Evolutionary conservation across 2,888 invertebrate species (phyloP), one percentile per base, ranked within the genome.

Genomic region (Drosophila robusta): DNA sequence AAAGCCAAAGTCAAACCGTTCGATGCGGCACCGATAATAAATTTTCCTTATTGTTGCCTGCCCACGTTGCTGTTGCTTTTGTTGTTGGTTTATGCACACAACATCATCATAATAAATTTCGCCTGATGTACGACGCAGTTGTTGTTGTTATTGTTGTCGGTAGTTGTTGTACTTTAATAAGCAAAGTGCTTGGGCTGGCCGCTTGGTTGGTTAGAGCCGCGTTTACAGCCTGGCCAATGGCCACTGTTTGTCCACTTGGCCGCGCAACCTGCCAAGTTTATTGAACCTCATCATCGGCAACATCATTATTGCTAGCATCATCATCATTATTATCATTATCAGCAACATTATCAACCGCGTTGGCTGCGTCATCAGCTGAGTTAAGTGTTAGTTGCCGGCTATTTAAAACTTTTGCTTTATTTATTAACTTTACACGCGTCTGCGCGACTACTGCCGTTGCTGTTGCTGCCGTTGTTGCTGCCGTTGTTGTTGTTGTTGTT

Each of bases 21-120:
- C 83, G 86, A 84, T 84, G 84, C 84, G 66, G 75, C 77, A 70
- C 75, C 83, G 88, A 84, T 84, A 86, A 84, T 84, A 83, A 83
- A 83, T 83, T 83, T 83, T 73, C 70, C 85, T 78, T 87, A 83
- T 83, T 82, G 82, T 84, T 87, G 78, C 47, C 71, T 80, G 73
- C 61, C 71, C 78, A 76, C 63, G 60, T 54, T 50, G 52, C 52
- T 38, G 52, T 16, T 47, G 29, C 44, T 65, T 56, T 64, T 57
- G 55, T 45, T 67, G 72, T 49, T 71, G 72, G 45, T 51, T 81
- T 76, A 81, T 84, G 74, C 82, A 87, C 82, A 78, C 81, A 87
- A 84, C 85, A 86, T 87, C 87, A 86, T 84, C 83, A 84, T 86
- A 84, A 84, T 84, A 84, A 84, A 86, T 87, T 87, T 87, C 70